Percentiles rank a stretch among this genome's conserved stretches.
phyloP scores from a whole-genome alignment of 2,888 invertebrate genomes.

The Odontothrips loti region DNA sequence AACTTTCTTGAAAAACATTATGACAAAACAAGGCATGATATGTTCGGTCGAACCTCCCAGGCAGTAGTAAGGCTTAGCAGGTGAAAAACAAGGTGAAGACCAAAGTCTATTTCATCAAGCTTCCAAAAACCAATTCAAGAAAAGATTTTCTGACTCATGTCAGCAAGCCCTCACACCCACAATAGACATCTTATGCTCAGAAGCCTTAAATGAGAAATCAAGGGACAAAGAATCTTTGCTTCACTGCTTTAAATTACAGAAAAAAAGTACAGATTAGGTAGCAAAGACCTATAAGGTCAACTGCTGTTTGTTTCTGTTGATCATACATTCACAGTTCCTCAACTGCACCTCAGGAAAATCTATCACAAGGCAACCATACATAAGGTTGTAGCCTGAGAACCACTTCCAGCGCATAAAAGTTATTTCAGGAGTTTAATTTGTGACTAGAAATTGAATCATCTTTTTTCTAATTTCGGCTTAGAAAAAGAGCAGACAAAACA shows the following conservation, averaged over 20 bases:
- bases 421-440: neutral
- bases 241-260: neutral
- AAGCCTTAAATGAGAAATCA: neutral
- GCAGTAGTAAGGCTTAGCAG: neutral
- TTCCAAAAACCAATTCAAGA: no score
- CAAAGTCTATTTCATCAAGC: no score
- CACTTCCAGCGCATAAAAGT: neutral
- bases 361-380: slow-evolving; percentile 16
- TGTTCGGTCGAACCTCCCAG: neutral
- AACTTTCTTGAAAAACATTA: neutral
- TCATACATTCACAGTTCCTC: neutral
- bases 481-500: slow-evolving; percentile 17
- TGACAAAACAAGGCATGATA: neutral
- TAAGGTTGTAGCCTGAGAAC: neutral
- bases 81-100: no score
- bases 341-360: neutral
- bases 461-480: neutral
- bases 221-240: neutral
- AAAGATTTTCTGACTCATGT: no score
- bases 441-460: neutral
- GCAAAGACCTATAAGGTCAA: neutral
- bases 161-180: no score
- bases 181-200: no score
- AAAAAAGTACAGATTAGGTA: neutral
- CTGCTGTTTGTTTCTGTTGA: neutral